Evolutionary conservation across 2,113 vertebrate genomes (phyloP).

Genomic region (Pseudonaja textilis): DNA sequence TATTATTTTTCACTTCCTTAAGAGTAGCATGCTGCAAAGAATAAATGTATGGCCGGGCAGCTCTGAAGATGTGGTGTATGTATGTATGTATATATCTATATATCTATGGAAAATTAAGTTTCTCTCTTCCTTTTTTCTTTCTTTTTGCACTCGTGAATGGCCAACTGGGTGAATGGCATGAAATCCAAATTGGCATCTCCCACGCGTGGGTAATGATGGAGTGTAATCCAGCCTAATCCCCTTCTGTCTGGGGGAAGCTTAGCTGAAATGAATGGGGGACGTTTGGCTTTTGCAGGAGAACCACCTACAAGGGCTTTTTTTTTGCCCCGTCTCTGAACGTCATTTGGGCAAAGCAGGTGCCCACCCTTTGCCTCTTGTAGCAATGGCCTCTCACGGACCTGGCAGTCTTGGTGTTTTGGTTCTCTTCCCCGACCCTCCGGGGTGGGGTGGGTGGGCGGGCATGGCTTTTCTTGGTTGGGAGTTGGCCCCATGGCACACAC

Average conservation of each 20-base stretch:
- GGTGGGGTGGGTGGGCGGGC: not conserved
- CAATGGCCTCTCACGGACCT: not conserved
- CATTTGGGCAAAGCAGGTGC: not conserved
- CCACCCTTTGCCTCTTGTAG: not conserved
- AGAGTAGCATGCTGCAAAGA: slow-evolving; percentile 65
- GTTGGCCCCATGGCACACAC: slow-evolving; percentile 28
- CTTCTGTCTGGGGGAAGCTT: not conserved
- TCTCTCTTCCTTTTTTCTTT: slow-evolving; percentile 46
- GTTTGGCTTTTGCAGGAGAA: not conserved
- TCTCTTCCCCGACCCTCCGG: slow-evolving; percentile 44
- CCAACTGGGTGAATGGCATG: too few relatives aligned
- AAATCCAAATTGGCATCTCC: not conserved
- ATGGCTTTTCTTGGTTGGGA: slow-evolving; percentile 26
- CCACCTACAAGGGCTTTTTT: too few relatives aligned
- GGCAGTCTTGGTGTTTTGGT: slow-evolving; percentile 29
- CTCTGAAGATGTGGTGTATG: slow-evolving; percentile 34
- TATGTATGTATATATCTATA: slow-evolving; percentile 3
- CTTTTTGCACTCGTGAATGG: slow-evolving; percentile 38
- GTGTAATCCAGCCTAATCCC: not conserved
- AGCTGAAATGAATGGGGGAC: not conserved
- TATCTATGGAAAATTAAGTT: slow-evolving; percentile 22
- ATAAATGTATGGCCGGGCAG: slow-evolving; percentile 36
- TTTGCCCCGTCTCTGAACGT: not conserved
- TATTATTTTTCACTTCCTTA: slow-evolving; percentile 36
- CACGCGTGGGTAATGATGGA: not conserved